Evolutionary conservation across 2,113 vertebrate genomes (phyloP), one percentile per base, ranked within the genome.

Genomic region (Garra rufa): DNA sequence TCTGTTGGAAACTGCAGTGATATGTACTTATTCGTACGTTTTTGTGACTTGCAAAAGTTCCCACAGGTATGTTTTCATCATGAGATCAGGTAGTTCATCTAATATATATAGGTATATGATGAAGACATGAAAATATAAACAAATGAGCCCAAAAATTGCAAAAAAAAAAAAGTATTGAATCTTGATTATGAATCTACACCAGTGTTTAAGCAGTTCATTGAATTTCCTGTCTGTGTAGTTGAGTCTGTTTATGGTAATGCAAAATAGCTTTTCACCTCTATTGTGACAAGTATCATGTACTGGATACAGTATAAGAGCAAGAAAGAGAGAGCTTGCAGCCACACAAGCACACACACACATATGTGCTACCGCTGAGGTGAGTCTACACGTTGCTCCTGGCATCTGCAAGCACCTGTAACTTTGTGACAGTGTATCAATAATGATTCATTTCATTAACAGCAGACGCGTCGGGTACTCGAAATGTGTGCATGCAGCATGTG

Each of bases 371-470:
- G 5, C 71, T 57, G 30, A 85, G 74, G 46, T 82, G 70, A 84
- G 71, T 82, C 84, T 83, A n/a, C 76, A 71, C 65, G n/a, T 70
- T 55, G 70, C 82, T 83, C 70, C 10, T 17, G 48, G 55, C 24
- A 67, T 88, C 61, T 81, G 61, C 70, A 59, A 75, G 82, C 73
- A 70, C 69, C 75, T 69, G 76, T 70, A 74, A 38, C 76, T 83
- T 50, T 83, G 21, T 38, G 76, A 85, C 86, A 84, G 76, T 76
- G 83, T 86, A 88, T 90, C 88, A 87, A 87, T 85, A 88, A 88
- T 78, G 74, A 88, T 87, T 83, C 43, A 69, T 85, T 88, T 88
- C 76, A 89, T 85, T 88, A 87, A 83, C 76, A 73, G 82, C 55
- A 85, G 57, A 83, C 48, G 44, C 73, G 83, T 71, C 46, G 9